Percentiles rank a stretch among this genome's conserved stretches.
Evolutionary conservation across 2,888 invertebrate genomes (phyloP).

Genomic region (Sicus ferrugineus): DNA sequence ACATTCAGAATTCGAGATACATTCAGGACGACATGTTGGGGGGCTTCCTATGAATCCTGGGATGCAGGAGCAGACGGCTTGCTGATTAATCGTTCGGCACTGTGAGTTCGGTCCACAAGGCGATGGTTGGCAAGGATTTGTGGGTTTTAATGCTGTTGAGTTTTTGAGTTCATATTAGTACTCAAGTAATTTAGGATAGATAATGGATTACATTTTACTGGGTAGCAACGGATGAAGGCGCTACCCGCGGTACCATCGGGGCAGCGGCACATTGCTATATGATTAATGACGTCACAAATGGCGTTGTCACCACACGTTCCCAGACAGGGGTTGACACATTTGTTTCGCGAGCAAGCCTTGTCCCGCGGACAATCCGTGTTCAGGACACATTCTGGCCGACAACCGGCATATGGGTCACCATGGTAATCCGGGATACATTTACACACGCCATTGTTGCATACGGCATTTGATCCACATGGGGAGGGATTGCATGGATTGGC

Average conservation of each 20-base stretch:
- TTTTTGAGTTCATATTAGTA: background rate
- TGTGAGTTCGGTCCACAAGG: conserved; percentile 84
- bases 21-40: conserved; percentile 81
- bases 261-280: conserved; percentile 78
- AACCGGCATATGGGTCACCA: conserved; percentile 80
- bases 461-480: conserved; percentile 78
- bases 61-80: conserved; percentile 77
- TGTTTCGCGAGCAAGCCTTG: conserved; percentile 74
- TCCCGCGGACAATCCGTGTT: conserved; percentile 75
- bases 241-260: conserved; percentile 72
- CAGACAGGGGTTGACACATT: conserved; percentile 79
- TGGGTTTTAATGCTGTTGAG: conserved; percentile 60
- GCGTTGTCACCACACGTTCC: conserved; percentile 80
- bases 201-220: conserved; percentile 52
- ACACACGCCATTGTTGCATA: conserved; percentile 71
- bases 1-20: conserved; percentile 79
- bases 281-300: conserved; percentile 77
- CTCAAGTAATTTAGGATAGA: background rate
- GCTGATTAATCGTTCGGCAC: conserved; percentile 76
- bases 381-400: conserved; percentile 80
- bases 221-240: conserved; percentile 76
- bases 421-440: conserved; percentile 76
- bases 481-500: conserved; percentile 72
- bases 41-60: conserved; percentile 77
- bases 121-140: conserved; percentile 73